A percentile compares a stretch with the other conserved stretches of the same genome.
Evolutionary conservation across 1,140 invertebrate genomes (phyloP).

Genomic region (Drosophila persimilis): DNA sequence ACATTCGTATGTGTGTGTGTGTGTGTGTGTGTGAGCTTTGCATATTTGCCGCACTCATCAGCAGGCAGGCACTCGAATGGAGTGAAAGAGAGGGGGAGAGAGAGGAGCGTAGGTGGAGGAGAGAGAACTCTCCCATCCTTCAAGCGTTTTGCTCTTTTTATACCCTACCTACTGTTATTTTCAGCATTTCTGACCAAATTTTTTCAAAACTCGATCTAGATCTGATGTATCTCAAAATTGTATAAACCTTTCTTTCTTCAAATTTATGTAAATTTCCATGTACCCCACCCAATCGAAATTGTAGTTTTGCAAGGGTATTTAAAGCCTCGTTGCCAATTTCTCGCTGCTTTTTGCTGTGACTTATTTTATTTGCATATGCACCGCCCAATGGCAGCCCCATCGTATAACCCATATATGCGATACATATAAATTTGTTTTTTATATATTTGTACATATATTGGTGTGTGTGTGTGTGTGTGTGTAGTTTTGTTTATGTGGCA

Average conservation of each 20-base stretch:
- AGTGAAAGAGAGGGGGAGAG: not conserved
- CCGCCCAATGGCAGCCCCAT: conserved; percentile 3
- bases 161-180: no score
- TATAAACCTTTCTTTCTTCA: no score
- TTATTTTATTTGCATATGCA: conserved; percentile 44
- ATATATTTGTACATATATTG: conserved; percentile 9
- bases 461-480: conserved; percentile 1
- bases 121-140: not conserved
- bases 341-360: not conserved
- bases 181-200: no score
- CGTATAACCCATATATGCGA: conserved; percentile 1
- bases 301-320: no score
- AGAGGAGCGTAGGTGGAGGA: not conserved
- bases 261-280: no score
- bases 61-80: no score
- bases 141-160: conserved; percentile 28
- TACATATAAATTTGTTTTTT: conserved; percentile 13
- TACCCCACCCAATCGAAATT: no score
- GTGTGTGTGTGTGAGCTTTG: conserved; percentile 34
- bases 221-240: no score
- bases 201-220: no score
- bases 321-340: no score
- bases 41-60: conserved; percentile 49
- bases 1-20: not conserved
- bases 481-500: conserved; percentile 13